These are phyloP conservation scores for Helarctos malayanus DNA, from an alignment of 2,797 vertebrate genomes.

Conservation along the genomic window DNA sequence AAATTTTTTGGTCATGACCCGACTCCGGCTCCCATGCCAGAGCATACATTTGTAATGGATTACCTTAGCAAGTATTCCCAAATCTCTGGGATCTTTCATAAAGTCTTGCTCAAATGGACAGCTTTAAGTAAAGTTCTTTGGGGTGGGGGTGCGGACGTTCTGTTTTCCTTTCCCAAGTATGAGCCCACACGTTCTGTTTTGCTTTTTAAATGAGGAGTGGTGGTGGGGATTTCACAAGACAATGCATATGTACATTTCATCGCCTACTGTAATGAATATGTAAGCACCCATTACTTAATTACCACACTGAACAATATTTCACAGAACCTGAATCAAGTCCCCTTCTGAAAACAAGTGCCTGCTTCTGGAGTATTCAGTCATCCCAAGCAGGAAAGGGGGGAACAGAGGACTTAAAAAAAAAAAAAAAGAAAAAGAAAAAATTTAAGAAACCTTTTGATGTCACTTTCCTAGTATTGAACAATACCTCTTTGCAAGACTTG, in stretches of 20 bases:
- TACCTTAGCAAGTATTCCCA: background rate
- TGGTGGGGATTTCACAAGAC: background rate
- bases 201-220: background rate
- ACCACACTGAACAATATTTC: background rate
- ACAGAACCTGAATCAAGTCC: background rate
- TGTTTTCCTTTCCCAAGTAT: background rate
- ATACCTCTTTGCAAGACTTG: constrained; percentile 17
- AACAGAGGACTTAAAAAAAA: background rate
- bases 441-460: constrained; percentile 34
- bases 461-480: constrained; percentile 50
- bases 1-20: background rate
- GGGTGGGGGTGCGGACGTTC: too few species aligned
- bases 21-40: background rate
- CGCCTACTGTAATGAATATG: background rate
- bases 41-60: background rate
- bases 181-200: background rate
- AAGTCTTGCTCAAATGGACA: background rate
- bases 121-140: background rate
- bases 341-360: background rate
- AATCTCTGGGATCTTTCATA: background rate
- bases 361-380: background rate
- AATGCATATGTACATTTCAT: background rate
- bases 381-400: background rate
- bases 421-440: too few species aligned
- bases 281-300: background rate